A percentile compares a stretch with the other conserved stretches of the same genome.
These are phyloP conservation scores for Beroe forskalii DNA, from an alignment of 37 sponge, comb jelly and placozoan species.

Conservation along the genomic window DNA sequence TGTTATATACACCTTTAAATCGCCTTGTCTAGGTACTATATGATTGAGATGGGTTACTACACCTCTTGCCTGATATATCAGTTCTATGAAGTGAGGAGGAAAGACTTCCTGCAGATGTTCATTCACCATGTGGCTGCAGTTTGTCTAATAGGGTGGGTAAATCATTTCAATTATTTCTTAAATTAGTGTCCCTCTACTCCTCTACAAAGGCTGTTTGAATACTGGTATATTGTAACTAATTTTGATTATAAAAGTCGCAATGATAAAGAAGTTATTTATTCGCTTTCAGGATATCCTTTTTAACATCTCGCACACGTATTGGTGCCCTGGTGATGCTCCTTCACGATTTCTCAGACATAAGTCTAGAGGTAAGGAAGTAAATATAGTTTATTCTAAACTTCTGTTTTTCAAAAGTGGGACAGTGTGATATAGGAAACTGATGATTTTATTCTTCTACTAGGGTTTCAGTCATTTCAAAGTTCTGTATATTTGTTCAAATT, in stretches of 20 bases:
- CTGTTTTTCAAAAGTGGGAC: too few relatives aligned
- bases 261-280: too few relatives aligned
- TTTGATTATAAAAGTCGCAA: too few relatives aligned
- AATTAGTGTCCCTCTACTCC: background rate
- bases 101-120: conserved; percentile 32
- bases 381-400: too few relatives aligned
- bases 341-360: conserved; percentile 30
- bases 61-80: conserved; percentile 7
- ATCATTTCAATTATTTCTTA: background rate
- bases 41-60: conserved; percentile 54
- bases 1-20: too few relatives aligned
- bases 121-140: conserved; percentile 35
- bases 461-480: too few relatives aligned
- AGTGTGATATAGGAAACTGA: too few relatives aligned
- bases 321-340: conserved; percentile 7
- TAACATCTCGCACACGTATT: background rate
- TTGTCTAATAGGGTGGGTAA: background rate
- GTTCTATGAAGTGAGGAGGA: conserved; percentile 18
- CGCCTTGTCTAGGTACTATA: conserved; percentile 60
- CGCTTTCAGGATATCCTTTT: conserved; percentile 15
- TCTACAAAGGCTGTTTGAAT: background rate
- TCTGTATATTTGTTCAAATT: too few relatives aligned
- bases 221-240: background rate
- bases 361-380: conserved; percentile 12
- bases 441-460: too few relatives aligned